Evolutionary conservation across 1,140 invertebrate species (phyloP).

Genomic region (Solen grandis): DNA sequence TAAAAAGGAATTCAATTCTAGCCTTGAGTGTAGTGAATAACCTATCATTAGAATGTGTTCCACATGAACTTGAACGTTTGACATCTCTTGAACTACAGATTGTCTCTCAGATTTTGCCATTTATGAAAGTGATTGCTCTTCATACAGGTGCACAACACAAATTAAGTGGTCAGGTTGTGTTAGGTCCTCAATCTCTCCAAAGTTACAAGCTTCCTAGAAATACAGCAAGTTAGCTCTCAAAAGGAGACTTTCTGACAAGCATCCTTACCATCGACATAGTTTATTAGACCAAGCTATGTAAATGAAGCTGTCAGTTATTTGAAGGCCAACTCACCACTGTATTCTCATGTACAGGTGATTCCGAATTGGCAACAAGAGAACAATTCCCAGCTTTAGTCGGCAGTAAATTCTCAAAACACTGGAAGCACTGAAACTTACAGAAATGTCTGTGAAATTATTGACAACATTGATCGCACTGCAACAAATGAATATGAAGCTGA

Average conservation of each 20-base stretch:
- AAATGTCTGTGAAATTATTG: no score
- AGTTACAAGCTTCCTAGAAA: slow-evolving; percentile 32
- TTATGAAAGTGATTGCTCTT: slow-evolving; percentile 42
- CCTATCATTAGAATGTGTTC: slow-evolving; percentile 31
- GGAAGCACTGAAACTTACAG: not conserved
- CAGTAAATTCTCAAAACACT: slow-evolving; percentile 13
- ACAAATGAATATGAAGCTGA: slow-evolving; percentile 24
- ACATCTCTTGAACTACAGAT: slow-evolving; percentile 43
- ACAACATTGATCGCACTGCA: no score
- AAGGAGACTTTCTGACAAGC: slow-evolving; percentile 36
- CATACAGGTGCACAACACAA: slow-evolving; percentile 36
- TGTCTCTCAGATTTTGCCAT: slow-evolving; percentile 44
- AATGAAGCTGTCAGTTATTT: slow-evolving; percentile 30
- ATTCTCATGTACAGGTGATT: slow-evolving; percentile 21
- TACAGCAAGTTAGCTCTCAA: slow-evolving; percentile 24
- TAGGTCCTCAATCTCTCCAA: slow-evolving; percentile 11
- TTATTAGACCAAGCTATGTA: slow-evolving; percentile 36
- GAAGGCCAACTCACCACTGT: slow-evolving; percentile 19
- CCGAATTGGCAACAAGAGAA: slow-evolving; percentile 39
- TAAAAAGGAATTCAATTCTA: slow-evolving; percentile 26
- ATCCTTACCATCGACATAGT: slow-evolving; percentile 35
- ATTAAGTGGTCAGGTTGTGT: slow-evolving; percentile 42
- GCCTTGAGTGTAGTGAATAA: slow-evolving; percentile 37
- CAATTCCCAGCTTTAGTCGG: slow-evolving; percentile 42
- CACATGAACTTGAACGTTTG: slow-evolving; percentile 7